Evolutionary conservation across 1,140 invertebrate species (phyloP).

Genomic region (Scaptomyza montana): DNA sequence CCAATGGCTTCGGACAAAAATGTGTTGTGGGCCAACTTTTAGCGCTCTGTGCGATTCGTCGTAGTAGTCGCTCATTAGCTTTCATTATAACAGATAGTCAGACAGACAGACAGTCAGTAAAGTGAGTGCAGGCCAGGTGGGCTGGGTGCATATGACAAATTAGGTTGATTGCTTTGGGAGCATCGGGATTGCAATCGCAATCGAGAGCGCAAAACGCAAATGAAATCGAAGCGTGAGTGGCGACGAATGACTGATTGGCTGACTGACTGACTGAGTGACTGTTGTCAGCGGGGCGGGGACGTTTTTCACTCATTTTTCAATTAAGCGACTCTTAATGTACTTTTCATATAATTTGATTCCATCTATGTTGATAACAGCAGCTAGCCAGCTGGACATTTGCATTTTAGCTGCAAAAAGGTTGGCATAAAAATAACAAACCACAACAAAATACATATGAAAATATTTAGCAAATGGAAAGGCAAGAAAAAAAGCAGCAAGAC

Average conservation of each 20-base stretch:
- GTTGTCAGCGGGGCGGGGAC: background rate
- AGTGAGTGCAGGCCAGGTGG: conserved; percentile 13
- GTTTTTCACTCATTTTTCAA: conserved; percentile 51
- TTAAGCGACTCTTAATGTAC: conserved; percentile 53
- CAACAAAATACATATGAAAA: background rate
- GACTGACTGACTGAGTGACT: background rate
- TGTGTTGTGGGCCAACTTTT: conserved; percentile 9
- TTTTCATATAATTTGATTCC: conserved; percentile 74
- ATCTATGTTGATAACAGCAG: conserved; percentile 67
- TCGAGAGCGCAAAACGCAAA: conserved; percentile 3
- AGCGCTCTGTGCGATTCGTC: conserved; percentile 4
- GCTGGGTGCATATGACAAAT: conserved; percentile 73
- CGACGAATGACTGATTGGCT: background rate
- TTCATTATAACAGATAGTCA: conserved; percentile 78
- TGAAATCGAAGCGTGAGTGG: conserved; percentile 43
- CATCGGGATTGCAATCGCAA: conserved; percentile 26
- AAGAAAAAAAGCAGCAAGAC: conserved; percentile 19
- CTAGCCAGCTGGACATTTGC: conserved; percentile 30
- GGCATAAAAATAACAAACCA: background rate
- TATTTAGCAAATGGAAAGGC: background rate
- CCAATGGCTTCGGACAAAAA: background rate
- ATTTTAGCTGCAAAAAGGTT: conserved; percentile 13
- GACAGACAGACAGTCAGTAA: conserved; percentile 27
- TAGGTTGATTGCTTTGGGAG: conserved; percentile 77
- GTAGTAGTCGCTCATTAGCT: conserved; percentile 62